A percentile compares a stretch with the other conserved stretches of the same genome.
Conservation (phyloP, 1,140 invertebrate species). For the Achroia grisella region DNA sequence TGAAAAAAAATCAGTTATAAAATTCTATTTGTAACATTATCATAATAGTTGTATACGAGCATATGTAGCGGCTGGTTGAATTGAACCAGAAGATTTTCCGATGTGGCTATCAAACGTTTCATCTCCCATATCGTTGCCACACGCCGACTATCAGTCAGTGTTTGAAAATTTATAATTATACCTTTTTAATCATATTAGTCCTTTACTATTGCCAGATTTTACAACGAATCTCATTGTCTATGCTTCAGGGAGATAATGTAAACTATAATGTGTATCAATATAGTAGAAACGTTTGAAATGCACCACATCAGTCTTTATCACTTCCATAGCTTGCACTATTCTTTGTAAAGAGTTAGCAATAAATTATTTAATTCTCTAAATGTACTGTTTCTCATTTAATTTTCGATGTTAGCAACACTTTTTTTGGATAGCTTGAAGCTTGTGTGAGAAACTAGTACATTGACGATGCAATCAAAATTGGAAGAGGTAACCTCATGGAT, state of each 20-base stretch:
- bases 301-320: conserved; percentile 23
- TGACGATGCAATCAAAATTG: too few relatives aligned
- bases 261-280: too few relatives aligned
- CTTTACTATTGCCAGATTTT: too few relatives aligned
- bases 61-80: conserved; percentile 9
- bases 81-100: neutral
- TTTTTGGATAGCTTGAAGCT: neutral
- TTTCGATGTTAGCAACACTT: conserved; percentile 1
- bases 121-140: neutral
- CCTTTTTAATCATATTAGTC: too few relatives aligned
- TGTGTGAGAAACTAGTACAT: neutral
- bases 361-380: conserved; percentile 21
- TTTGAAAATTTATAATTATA: too few relatives aligned
- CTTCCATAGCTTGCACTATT: conserved; percentile 64
- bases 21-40: conserved; percentile 5
- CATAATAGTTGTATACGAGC: conserved; percentile 18
- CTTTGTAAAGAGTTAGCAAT: conserved; percentile 48
- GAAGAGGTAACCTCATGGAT: too few relatives aligned
- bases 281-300: too few relatives aligned
- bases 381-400: conserved; percentile 19
- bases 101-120: too few relatives aligned
- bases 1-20: too few relatives aligned
- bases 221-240: too few relatives aligned
- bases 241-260: too few relatives aligned
- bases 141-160: neutral